Base-by-base conservation (phyloP, 2,113 vertebrate species). In the Eulacestoma nigropectus region DNA sequence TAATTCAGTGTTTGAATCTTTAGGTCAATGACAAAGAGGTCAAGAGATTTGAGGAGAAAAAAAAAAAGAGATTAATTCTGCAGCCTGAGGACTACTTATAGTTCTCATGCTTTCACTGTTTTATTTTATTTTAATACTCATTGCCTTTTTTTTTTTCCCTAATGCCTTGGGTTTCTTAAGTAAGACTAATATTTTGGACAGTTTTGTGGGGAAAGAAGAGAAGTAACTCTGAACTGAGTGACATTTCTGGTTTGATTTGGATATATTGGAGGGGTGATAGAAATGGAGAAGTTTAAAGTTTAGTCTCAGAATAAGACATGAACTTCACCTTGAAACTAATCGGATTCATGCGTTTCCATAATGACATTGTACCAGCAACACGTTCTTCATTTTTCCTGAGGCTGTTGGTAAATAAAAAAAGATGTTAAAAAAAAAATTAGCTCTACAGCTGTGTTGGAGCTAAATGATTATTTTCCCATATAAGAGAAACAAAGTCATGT, bases 391-490 rank as follows among this genome's bases (percentile, higher is more conserved):
- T 96, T 93, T 94, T 83, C 27, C 27, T 33, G 33, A 91, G 33
- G 27, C 39, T 89, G 64, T 55, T 89, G 57, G 11, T 84, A 87
- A 90, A 86, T n/a, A 59, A 52, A 77, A 90, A 85, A 72, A 67
- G 1, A 53, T 41, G 57, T 87, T 46, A 12, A 67, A 33, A 62
- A 46, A 29, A 23, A 17, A 18, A 57, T 46, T 57, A 72, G 62
- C 44, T 77, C 8, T 73, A 46, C 57, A 85, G 16, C 57, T 85
- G n/a, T 77, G 42, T 77, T 91, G 44, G 16, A 90, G 25, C 77
- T 86, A 62, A 82, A 65, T 80, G 3, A 67, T 83, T 95, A 39
- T 89, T 93, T 91, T 89, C 67, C 26, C 74, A 85, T 83, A 23
- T 10, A 47, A 77, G 20, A 84, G 56, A 84, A 93, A 89, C 19